Evolutionary conservation across 64 coral and sea anemone species (phyloP), one percentile per base, ranked within the genome.

Genomic region (Hydrozoanthus tunicans): DNA sequence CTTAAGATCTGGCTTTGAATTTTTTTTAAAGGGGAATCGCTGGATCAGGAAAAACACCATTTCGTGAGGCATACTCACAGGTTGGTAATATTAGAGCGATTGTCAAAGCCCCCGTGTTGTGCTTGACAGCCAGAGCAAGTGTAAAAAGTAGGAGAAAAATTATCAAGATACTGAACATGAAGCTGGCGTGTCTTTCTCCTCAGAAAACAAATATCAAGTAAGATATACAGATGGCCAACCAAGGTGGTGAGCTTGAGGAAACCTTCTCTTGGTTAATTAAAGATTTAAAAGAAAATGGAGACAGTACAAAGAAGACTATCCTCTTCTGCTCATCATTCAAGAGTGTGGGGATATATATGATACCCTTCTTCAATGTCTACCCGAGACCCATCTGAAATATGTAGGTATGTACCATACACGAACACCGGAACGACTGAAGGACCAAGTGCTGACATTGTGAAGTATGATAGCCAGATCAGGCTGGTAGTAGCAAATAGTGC

Each of bases 381-480:
- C 5, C 4, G 5, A 68, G 4, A 68, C 65, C 65, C 65, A 68
- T 68, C 3, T 68, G 12, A 68, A 53, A 86, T 32, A 63, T 64
- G 15, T 15, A 23, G 92, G 62, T 9, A 93, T 90, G 92, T 93
- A 75, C 71, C 92, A 93, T 64, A 73, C 77, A 76, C 90, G 89
- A 59, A 93, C 92, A 59, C 92, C 86, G 51, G 61, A 64, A 15
- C 63, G 24, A 59, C 51, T 90, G 11, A 64, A 93, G 72, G 70
- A 59, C 14, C 62, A 81, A 54, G 86, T 93, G 27, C 69, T 93
- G 78, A 78, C 72, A 62, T 93, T 73, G 53, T 73, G 61, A 70
- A 79, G 25, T 32, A 6, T 26, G 79, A 82, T 90, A 69, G 85
- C 17, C 56, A 56, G 71, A 81, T 78, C 27, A 75, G 78, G n/a